Conservation (phyloP, 1,140 invertebrate species). For the Papilio xuthus region DNA sequence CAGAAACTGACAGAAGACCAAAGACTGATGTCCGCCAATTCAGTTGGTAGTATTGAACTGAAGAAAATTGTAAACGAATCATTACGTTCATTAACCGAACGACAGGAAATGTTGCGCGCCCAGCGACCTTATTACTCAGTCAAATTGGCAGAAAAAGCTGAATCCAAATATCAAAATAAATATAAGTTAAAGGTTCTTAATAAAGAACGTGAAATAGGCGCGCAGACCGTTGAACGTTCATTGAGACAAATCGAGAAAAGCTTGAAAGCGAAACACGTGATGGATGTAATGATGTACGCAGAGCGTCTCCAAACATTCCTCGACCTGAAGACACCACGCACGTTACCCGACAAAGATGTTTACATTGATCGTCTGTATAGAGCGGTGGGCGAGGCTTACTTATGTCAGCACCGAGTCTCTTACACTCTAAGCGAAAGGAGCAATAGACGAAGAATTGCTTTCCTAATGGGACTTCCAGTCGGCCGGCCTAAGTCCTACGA, state of each 20-base stretch:
- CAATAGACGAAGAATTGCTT: conserved; percentile 71
- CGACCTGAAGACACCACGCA: conserved; percentile 67
- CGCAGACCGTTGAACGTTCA: conserved; percentile 73
- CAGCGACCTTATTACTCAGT: conserved; percentile 82
- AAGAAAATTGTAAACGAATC: conserved; percentile 71
- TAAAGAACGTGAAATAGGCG: conserved; percentile 72
- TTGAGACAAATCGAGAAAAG: conserved; percentile 74
- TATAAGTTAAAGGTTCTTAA: conserved; percentile 71
- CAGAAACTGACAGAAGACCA: conserved; percentile 70
- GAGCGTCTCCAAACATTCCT: conserved; percentile 73
- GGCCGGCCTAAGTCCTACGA: conserved; percentile 72
- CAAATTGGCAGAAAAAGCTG: conserved; percentile 79
- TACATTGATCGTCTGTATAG: conserved; percentile 72
- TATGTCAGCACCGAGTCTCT: conserved; percentile 67
- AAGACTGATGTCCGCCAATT: conserved; percentile 77
- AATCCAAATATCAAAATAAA: conserved; percentile 74
- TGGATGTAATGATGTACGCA: conserved; percentile 69
- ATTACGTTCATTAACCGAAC: conserved; percentile 74
- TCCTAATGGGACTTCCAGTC: conserved; percentile 71
- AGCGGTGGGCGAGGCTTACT: conserved; percentile 71
- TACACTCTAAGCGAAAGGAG: conserved; percentile 74
- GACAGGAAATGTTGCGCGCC: conserved; percentile 80
- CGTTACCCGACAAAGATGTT: conserved; percentile 69
- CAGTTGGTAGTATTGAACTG: conserved; percentile 72
- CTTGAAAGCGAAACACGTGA: conserved; percentile 67